Evolutionary conservation across 2,797 vertebrate species (phyloP).

Genomic region (Sorex maritimensis): DNA sequence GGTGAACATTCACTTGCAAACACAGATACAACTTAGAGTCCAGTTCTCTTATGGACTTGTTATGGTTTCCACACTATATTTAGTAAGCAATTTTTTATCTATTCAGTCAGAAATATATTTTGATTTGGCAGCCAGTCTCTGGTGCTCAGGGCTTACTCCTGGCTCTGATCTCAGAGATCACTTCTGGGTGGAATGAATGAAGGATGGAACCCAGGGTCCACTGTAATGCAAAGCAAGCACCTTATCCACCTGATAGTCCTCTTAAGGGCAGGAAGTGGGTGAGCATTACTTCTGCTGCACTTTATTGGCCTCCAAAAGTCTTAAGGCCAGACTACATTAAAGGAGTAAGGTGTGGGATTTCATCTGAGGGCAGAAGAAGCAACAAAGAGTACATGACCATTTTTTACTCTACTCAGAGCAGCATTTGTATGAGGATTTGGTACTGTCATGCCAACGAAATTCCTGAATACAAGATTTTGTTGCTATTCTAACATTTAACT

Average conservation of each 20-base stretch:
- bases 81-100: too few species aligned
- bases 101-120: too few species aligned
- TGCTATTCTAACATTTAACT: background rate
- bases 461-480: background rate
- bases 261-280: background rate
- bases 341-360: background rate
- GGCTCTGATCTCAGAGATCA: too few species aligned
- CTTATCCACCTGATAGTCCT: background rate
- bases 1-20: conserved; percentile 1
- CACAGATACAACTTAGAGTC: background rate
- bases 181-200: too few species aligned
- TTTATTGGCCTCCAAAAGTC: background rate
- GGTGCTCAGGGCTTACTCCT: too few species aligned
- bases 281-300: background rate
- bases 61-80: background rate
- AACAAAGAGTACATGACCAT: background rate
- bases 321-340: background rate
- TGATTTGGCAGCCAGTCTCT: too few species aligned
- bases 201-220: too few species aligned
- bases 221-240: too few species aligned
- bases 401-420: background rate
- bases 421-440: background rate
- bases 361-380: background rate
- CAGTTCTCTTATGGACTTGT: background rate
- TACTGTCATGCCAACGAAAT: background rate